These are phyloP conservation scores for Aradophagus sp. DNA, from an alignment of 1,140 invertebrate genomes.

Conservation along the genomic window DNA sequence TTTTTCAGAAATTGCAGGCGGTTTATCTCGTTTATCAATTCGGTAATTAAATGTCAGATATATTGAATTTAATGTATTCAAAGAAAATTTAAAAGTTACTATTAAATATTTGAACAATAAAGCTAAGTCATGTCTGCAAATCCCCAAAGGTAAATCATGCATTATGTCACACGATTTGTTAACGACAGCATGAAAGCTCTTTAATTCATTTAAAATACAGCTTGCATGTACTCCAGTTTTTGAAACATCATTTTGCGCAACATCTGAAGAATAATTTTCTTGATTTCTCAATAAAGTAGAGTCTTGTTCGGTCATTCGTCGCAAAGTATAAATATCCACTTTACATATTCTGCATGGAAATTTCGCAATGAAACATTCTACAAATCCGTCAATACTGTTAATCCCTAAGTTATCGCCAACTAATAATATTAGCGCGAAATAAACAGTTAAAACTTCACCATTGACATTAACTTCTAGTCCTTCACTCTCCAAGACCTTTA, in stretches of 20 bases:
- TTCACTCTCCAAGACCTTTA: no score
- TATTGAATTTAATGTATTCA: conserved; percentile 44
- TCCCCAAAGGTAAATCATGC: conserved; percentile 1
- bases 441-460: neutral
- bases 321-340: neutral
- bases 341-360: neutral
- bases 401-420: neutral
- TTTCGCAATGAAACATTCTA: neutral
- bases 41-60: conserved; percentile 45
- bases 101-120: conserved; percentile 24
- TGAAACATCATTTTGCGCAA: neutral
- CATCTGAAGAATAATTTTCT: neutral
- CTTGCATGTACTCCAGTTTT: neutral
- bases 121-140: conserved; percentile 9
- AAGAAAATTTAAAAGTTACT: conserved; percentile 19
- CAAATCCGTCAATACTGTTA: neutral
- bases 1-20: conserved; percentile 31
- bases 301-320: neutral
- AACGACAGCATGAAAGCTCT: neutral
- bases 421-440: neutral
- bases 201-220: conserved; percentile 3
- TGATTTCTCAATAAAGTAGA: neutral
- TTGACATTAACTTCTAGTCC: neutral
- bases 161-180: conserved; percentile 14
- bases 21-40: conserved; percentile 44